A percentile compares a stretch with the other conserved stretches of the same genome.
These are phyloP conservation scores for Labrus mixtus DNA, from an alignment of 2,113 vertebrate genomes.

Conservation along the genomic window DNA sequence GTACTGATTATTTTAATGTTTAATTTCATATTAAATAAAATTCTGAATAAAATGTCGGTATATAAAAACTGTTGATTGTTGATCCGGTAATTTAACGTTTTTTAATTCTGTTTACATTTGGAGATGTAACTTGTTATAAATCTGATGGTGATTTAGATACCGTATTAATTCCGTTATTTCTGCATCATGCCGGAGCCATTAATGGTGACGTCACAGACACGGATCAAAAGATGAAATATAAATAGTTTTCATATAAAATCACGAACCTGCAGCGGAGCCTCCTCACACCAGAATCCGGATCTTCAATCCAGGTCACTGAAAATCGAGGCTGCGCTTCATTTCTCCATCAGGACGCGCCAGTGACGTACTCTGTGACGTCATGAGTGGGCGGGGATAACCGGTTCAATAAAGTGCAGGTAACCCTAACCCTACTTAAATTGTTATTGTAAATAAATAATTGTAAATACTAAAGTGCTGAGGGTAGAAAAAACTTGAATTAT, in stretches of 20 bases:
- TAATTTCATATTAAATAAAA: background rate
- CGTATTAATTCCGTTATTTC: background rate
- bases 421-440: too few relatives aligned
- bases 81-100: background rate
- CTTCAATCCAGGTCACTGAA: background rate
- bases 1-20: background rate
- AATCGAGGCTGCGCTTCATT: background rate
- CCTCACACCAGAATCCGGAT: background rate
- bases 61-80: too few relatives aligned
- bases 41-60: background rate
- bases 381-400: background rate
- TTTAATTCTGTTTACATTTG: too few relatives aligned
- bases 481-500: too few relatives aligned
- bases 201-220: background rate
- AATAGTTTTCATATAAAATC: background rate
- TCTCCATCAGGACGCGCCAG: background rate
- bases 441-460: too few relatives aligned
- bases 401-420: too few relatives aligned
- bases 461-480: too few relatives aligned
- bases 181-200: background rate
- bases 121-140: background rate
- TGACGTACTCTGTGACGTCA: background rate
- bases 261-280: background rate
- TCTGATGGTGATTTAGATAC: background rate
- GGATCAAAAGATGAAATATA: background rate